Evolutionary conservation across 2,888 invertebrate genomes (phyloP), one percentile per base, ranked within the genome.

Genomic region (Eristalis intricaria): DNA sequence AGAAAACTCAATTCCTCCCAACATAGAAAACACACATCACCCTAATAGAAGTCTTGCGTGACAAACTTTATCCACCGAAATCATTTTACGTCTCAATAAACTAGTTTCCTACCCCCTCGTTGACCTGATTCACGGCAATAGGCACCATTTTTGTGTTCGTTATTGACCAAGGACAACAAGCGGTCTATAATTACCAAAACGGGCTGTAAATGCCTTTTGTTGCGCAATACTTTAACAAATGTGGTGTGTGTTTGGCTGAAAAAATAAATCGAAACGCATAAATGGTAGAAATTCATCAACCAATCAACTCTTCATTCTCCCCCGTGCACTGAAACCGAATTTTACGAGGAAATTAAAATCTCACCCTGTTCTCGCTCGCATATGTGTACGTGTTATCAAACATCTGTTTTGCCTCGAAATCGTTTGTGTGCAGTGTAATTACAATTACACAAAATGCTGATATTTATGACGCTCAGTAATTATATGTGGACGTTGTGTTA

Each of bases 1-100:
- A 10, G 2, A 32, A 40, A 40, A 40, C 4, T 15, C 40, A 29
- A 29, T 29, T 4, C 15, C 40, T 4, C 1, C 15, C 4, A 2
- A 15, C 5, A n/a, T 1, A 50, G 2, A n/a, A 50, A n/a, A 4
- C 43, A n/a, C n/a, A 19, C 50, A 63, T n/a, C 29, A 32, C n/a
- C 29, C 63, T 63, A 63, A 63, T 63, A 63, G 32, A 63, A 32
- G n/a, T 29, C 32, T 63, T 63, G 63, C 63, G n/a, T 63, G 63
- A 29, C 29, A 5, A 61, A n/a, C 15, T 29, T 32, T 15, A 61
- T 61, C 29, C 26, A 26, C 15, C 3, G 5, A 63, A 26, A 8
- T 63, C n/a, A n/a, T 19, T 63, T 63, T 63, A 23, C 32, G n/a
- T 32, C 29, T 63, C 29, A 63, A 32, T 63, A 63, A 63, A 63